A percentile compares a stretch with the other conserved stretches of the same genome.
These are phyloP conservation scores for Bungarus multicinctus DNA, from an alignment of 2,113 vertebrate genomes.

Conservation along the genomic window DNA sequence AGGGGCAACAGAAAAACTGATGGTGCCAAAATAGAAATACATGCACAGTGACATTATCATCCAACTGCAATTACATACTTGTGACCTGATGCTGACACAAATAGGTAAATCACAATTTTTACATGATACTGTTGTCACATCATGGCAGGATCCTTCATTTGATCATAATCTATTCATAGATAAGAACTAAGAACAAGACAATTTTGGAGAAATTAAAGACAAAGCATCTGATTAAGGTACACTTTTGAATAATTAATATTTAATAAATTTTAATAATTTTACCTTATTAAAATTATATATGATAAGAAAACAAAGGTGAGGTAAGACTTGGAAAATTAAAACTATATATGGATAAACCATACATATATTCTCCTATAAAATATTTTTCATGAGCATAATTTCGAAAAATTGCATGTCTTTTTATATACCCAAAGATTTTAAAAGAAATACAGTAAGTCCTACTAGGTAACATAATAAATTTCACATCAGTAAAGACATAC, in stretches of 20 bases:
- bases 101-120: not conserved
- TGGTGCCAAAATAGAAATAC: not conserved
- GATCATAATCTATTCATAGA: not conserved
- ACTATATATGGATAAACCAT: not conserved
- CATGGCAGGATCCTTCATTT: not conserved
- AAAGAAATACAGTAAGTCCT: not conserved
- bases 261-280: not conserved
- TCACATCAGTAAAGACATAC: not conserved
- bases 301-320: not conserved
- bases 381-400: not conserved
- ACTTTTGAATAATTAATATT: not conserved
- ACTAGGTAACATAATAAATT: not conserved
- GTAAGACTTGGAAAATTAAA: not conserved
- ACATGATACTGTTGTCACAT: not conserved
- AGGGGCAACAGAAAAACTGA: not conserved
- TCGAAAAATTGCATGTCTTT: not conserved
- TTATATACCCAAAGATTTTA: not conserved
- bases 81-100: not conserved
- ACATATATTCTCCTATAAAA: not conserved
- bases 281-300: not conserved
- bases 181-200: not conserved
- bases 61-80: not conserved
- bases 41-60: not conserved
- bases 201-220: not conserved
- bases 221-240: not conserved